phyloP scores from a whole-genome alignment of 2,113 vertebrate genomes.

The Rafetus swinhoei region DNA sequence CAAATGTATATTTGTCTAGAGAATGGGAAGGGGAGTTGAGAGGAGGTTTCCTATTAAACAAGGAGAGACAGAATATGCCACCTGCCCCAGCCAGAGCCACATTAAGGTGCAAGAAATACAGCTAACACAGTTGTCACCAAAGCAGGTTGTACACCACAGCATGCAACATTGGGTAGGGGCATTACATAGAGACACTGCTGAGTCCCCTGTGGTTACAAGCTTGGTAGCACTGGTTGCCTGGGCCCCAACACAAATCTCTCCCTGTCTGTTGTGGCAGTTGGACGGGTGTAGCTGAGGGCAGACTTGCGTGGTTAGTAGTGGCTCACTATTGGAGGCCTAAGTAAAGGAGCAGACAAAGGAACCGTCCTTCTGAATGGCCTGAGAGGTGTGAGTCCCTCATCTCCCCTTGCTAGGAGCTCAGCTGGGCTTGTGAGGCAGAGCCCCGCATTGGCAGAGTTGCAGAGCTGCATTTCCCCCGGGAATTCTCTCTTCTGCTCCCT shows the following conservation, averaged over 20 bases:
- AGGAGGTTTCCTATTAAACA: neutral
- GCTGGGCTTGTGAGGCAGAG: neutral
- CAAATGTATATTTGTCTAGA: neutral
- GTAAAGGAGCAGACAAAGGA: conserved; percentile 24
- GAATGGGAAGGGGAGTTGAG: neutral
- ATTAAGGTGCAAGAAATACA: neutral
- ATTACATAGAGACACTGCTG: neutral
- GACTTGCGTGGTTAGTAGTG: neutral
- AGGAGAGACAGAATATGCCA: neutral
- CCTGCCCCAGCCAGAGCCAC: neutral
- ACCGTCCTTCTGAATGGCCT: neutral
- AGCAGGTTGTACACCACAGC: neutral
- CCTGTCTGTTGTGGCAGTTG: fast-evolving
- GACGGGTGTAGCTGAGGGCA: neutral
- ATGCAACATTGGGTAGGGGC: neutral
- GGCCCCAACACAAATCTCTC: neutral
- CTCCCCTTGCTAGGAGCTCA: neutral
- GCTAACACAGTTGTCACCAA: neutral
- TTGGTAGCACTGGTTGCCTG: neutral
- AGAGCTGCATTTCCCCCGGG: neutral
- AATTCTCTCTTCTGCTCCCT: neutral
- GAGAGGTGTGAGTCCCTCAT: neutral
- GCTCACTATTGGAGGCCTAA: conserved; percentile 38
- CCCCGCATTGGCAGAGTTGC: neutral
- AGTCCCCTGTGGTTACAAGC: neutral